Evolutionary conservation across 2,797 vertebrate genomes (phyloP).

Genomic region (Anabacerthia variegaticeps): DNA sequence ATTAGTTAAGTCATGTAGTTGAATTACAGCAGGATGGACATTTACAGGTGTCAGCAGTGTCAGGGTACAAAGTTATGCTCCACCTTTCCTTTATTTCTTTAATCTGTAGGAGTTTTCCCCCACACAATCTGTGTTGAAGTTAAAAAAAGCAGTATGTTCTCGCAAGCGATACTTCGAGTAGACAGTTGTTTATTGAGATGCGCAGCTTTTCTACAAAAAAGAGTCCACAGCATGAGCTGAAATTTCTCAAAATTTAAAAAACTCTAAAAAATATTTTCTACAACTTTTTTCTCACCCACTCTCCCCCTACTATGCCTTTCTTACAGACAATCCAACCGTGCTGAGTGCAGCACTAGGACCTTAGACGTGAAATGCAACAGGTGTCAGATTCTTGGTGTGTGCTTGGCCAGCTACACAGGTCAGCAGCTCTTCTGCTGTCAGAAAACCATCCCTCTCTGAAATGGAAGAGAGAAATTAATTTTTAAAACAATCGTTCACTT

Average conservation of each 20-base stretch:
- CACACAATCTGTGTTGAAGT: constrained; percentile 46
- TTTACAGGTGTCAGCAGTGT: background rate
- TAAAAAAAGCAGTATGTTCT: constrained; percentile 40
- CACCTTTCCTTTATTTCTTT: constrained; percentile 41
- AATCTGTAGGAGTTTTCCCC: constrained; percentile 31
- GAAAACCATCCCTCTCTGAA: background rate
- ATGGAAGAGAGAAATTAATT: background rate
- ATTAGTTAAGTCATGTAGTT: background rate
- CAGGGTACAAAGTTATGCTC: background rate
- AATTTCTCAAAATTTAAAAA: background rate
- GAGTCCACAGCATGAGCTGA: background rate
- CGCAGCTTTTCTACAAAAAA: background rate
- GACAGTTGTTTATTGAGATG: constrained; percentile 41
- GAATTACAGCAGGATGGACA: background rate
- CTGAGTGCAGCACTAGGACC: background rate
- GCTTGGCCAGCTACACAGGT: background rate
- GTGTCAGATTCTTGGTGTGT: background rate
- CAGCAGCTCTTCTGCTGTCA: background rate
- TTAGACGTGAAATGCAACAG: background rate
- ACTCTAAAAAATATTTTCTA: background rate
- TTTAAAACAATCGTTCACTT: background rate
- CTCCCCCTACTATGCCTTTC: background rate
- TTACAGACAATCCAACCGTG: background rate
- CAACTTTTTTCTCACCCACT: background rate
- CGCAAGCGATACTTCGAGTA: background rate